phyloP scores from a whole-genome alignment of 1,140 invertebrate species.

The Bradynema listronoti region DNA sequence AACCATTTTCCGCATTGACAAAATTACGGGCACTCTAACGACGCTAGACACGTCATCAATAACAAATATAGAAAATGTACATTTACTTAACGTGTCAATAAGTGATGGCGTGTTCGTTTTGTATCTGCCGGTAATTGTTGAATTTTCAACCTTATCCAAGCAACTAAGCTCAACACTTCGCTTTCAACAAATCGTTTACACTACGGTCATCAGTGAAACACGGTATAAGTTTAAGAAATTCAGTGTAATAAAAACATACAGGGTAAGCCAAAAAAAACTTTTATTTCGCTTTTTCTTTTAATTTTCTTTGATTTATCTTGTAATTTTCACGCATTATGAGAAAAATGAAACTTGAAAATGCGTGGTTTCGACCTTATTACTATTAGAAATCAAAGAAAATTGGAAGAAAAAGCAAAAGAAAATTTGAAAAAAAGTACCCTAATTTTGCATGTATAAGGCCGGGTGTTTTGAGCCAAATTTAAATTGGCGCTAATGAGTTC shows the following conservation, averaged over 20 bases:
- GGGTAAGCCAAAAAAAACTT: too few species aligned
- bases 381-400: too few species aligned
- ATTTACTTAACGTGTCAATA: conserved; percentile 44
- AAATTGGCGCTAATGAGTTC: too few species aligned
- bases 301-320: too few species aligned
- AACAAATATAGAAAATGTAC: neutral
- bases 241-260: neutral
- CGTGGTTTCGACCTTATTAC: too few species aligned
- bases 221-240: conserved; percentile 15
- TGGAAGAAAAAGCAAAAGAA: too few species aligned
- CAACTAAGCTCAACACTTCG: conserved; percentile 27
- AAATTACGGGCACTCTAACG: conserved; percentile 24
- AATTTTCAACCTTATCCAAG: conserved; percentile 18
- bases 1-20: conserved; percentile 42
- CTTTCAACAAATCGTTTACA: conserved; percentile 44
- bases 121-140: conserved; percentile 28
- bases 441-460: too few species aligned
- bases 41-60: neutral
- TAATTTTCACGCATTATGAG: too few species aligned
- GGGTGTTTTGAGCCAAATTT: too few species aligned
- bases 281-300: too few species aligned
- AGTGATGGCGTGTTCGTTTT: conserved; percentile 44
- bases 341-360: too few species aligned
- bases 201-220: conserved; percentile 37
- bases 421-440: too few species aligned